Evolutionary conservation across 2,888 invertebrate species (phyloP), one percentile per base, ranked within the genome.

Genomic region (Piscicola geometra): DNA sequence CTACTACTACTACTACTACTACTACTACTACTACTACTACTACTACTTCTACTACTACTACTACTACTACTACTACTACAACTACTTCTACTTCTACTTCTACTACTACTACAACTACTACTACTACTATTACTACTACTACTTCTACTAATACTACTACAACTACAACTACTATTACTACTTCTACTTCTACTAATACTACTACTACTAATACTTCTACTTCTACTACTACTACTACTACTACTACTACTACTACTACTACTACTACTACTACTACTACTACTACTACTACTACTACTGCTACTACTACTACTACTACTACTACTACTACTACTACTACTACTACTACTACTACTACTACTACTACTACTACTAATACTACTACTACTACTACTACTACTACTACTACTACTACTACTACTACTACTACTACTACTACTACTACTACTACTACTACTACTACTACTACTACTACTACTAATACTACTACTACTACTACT

Each of bases 291-390:
- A 64, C 5, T 64, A 64, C 5, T 64, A 64, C 5, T 30, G 64
- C 3, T 64, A 64, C 3, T 28, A 64, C 5, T 30, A 64, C 5
- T 30, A 64, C 5, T 30, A 64, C 5, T 30, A 64, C 5, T 64
- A 64, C 5, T 30, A 64, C 5, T 64, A 64, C 3, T 64, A 64
- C 5, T 64, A 64, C 5, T 30, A 64, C 5, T 64, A 64, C 5
- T 64, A 64, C 5, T 64, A 64, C 5, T 64, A 64, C 5, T 64
- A 64, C 5, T 30, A 64, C 5, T 64, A 64, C 5, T 64, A 30
- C 5, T 64, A 64, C 5, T 64, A 64, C 5, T 64, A 64, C 5
- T 64, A 64, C 5, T 64, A 64, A 64, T 64, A 64, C 5, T 64
- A 64, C 5, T 64, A 28, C 3, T 64, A 64, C 5, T 64, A 64